Base-by-base conservation (phyloP, 2,113 vertebrate species). In the Perca schrenkii region DNA sequence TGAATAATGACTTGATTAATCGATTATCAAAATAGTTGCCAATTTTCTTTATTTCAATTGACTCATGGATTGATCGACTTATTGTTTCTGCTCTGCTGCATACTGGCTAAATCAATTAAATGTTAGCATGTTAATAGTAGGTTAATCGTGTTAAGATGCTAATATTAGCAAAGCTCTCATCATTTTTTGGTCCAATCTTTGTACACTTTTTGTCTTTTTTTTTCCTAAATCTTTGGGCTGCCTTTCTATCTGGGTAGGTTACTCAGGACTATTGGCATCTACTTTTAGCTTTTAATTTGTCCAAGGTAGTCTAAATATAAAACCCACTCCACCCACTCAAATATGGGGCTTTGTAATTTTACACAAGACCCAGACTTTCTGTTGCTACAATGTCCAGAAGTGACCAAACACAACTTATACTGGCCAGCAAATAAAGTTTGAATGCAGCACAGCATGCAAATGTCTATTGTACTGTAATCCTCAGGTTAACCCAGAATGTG, bases 221-320 rank as follows among this genome's bases (percentile, higher is more conserved):
- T 13, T 46, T 53, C 40, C 19, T 34, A 15, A 58, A 40, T 22
- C 36, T n/a, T 12, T 36, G 13, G 17, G 15, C 7, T 31, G 8
- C 21, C 2, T 12, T 34, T 28, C 17, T 17, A 16, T 11, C 22
- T 16, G 17, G 6, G 7, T 56, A 25, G 50, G 36, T 57, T 65
- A 47, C 50, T 13, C 28, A 21, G 5, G 67, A 56, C 22, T 15
- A 15, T 46, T 16, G 13, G 60, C 34, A 67, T 31, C n/a, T 6
- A 25, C 31, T 34, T 34, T 34, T 34, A 5, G 34, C 34, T 34
- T 34, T 62, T 53, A 43, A 43, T 62, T 75, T 62, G 19, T 75
- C 47, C 4, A 69, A 46, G 34, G 54, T 62, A 10, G 54, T 62
- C 63, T 74, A 8, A 54, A 69, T 54, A 63, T 61, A 54, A 63